Base-by-base conservation (phyloP, 2,888 invertebrate genomes). In the Ptychoptera albimana region DNA sequence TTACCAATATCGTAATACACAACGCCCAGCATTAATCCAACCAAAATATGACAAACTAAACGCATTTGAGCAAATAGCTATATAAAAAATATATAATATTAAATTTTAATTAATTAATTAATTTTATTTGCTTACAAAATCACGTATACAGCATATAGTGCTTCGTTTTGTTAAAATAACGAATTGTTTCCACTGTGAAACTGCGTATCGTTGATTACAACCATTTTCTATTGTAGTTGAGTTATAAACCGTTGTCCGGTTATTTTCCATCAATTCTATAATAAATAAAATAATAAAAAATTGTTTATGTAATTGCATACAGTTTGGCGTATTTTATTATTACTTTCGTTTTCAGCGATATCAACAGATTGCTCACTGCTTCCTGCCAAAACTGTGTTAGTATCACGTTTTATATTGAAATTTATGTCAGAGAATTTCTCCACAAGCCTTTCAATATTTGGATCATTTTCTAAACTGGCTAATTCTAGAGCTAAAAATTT, bases 1-100 rank as follows among this genome's bases (percentile, higher is more conserved):
- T 75, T 72, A 13, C 93, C 93, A 53, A 87, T 83, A 55, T 82
- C 76, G 63, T 75, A 83, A 64, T 84, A 93, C 37, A 94, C 71
- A 15, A 74, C 66, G 5, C 93, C 93, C 49, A 92, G 76, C 48
- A 89, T 69, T 30, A 89, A 54, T 0, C 85, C 92, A 56, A 93
- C 81, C 1, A 73, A 55, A 16, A 82, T 64, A 58, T 93, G 91
- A 54, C 89, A 85, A 2, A 77, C 64, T 30, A 89, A 65, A 23
- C 91, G 74, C 53, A 77, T 54, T 55, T 77, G 77, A 2, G 60
- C 60, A 4, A 57, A 53, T n/a, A 61, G 48, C 63, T 63, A 36
- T 23, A 48, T n/a, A 39, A 31, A 43, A 9, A 7, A 31, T 23
- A 13, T 13, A 41, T 16, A 35, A 11, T 15, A 34, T 39, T 23